These are phyloP conservation scores for Hemiscyllium ocellatum DNA, from an alignment of 2,113 vertebrate genomes.

Conservation along the genomic window DNA sequence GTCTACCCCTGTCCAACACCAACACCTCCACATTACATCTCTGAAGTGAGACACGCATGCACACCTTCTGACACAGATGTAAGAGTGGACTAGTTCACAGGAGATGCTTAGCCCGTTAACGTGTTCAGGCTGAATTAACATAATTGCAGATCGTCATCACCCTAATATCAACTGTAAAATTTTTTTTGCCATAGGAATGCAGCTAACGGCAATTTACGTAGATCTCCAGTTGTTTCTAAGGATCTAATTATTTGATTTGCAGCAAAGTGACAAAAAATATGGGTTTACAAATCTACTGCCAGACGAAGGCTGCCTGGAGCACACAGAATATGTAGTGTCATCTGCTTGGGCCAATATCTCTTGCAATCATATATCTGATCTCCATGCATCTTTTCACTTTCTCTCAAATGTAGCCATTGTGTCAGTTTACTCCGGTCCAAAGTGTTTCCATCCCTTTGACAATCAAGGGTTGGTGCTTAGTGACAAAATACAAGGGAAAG, in stretches of 20 bases:
- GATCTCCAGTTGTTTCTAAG: background rate
- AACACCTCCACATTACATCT: too few relatives aligned
- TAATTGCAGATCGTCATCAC: background rate
- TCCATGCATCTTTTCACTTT: background rate
- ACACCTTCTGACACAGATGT: background rate
- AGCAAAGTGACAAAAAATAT: background rate
- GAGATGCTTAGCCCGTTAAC: background rate
- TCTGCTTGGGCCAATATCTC: background rate
- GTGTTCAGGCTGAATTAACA: background rate
- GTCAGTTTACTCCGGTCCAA: background rate
- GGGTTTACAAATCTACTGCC: background rate
- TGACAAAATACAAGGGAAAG: background rate
- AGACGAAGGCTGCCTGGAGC: background rate
- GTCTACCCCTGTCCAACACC: too few relatives aligned
- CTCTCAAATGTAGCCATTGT: background rate
- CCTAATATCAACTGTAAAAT: background rate
- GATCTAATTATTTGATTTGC: background rate
- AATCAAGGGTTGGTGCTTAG: background rate
- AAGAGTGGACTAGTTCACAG: background rate
- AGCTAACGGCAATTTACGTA: background rate
- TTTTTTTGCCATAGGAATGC: background rate
- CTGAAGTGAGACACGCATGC: background rate
- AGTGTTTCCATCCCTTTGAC: background rate
- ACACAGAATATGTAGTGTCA: background rate
- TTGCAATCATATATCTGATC: background rate